These are phyloP conservation scores for Phrynocephalus versicolor DNA, from an alignment of 2,113 vertebrate genomes.

Conservation along the genomic window DNA sequence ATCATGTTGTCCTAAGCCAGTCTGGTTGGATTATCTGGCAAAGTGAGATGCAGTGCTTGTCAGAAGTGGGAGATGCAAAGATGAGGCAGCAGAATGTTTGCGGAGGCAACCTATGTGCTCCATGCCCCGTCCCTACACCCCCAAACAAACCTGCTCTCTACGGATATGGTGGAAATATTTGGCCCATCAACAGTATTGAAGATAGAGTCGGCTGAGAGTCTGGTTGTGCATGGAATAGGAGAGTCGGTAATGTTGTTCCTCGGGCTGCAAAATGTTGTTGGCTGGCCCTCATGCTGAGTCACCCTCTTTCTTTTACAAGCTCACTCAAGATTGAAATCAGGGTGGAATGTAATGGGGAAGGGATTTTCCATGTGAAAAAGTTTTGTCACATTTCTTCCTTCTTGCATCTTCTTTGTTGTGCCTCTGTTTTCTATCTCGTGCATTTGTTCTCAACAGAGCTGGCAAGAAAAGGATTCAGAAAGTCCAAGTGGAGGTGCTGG, in stretches of 20 bases:
- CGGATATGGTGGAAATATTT: not conserved
- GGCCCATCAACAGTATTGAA: not conserved
- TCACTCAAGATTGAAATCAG: not conserved
- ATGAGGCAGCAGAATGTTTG: not conserved
- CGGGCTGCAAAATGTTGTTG: not conserved
- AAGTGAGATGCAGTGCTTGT: too few relatives aligned
- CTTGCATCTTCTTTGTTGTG: slow-evolving; percentile 3
- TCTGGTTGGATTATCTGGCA: not conserved
- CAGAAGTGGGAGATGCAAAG: not conserved
- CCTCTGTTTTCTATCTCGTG: slow-evolving; percentile 19
- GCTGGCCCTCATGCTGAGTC: not conserved
- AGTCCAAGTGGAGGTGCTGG: slow-evolving; percentile 44
- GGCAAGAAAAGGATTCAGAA: slow-evolving; percentile 12
- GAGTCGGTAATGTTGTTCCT: not conserved
- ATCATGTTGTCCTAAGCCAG: not conserved
- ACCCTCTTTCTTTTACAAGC: not conserved
- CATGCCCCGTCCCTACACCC: too few relatives aligned
- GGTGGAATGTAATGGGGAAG: slow-evolving; percentile 20
- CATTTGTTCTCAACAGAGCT: not conserved
- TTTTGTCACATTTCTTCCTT: too few relatives aligned
- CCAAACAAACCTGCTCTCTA: not conserved
- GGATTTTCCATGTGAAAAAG: not conserved
- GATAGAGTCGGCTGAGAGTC: not conserved
- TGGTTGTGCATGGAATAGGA: not conserved
- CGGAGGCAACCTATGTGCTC: not conserved